A percentile compares a stretch with the other conserved stretches of the same genome.
Conservation (phyloP, 2,113 vertebrate species). For the Misgurnus mizolepis region DNA sequence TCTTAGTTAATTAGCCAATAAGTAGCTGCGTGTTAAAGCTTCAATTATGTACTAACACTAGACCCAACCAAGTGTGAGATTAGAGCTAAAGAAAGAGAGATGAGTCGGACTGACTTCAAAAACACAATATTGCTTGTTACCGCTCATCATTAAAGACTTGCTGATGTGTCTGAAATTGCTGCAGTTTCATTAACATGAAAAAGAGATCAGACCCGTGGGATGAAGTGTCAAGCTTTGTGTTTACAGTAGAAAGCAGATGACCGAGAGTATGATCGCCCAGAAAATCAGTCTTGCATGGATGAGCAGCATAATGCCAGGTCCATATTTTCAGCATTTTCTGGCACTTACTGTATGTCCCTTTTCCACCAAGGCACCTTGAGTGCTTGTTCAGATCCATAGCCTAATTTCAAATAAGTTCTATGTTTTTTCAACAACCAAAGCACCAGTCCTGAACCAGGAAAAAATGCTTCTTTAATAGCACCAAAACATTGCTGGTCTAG, state of each 20-base stretch:
- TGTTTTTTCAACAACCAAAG: too few species aligned
- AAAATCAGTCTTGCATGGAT: too few species aligned
- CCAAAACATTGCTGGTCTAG: too few species aligned
- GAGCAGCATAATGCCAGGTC: too few species aligned
- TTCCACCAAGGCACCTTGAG: too few species aligned
- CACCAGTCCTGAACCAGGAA: too few species aligned
- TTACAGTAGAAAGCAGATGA: neutral
- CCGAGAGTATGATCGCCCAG: neutral
- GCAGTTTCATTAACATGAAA: conserved; percentile 12
- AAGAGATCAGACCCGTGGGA: neutral
- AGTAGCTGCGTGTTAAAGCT: conserved; percentile 32
- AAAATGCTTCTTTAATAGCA: too few species aligned
- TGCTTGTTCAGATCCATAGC: too few species aligned
- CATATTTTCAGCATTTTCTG: too few species aligned
- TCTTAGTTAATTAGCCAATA: conserved; percentile 47
- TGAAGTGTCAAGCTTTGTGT: neutral
- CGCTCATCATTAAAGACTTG: conserved; percentile 14
- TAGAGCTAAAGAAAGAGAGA: conserved; percentile 8
- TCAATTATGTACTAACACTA: conserved; percentile 25
- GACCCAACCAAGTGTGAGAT: conserved; percentile 35
- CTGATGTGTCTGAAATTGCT: conserved; percentile 12
- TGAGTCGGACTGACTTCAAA: neutral
- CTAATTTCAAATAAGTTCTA: too few species aligned
- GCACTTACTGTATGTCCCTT: too few species aligned
- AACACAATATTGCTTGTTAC: neutral